phyloP scores from a whole-genome alignment of 2,888 invertebrate species.

The Lasioglossum lativentre region DNA sequence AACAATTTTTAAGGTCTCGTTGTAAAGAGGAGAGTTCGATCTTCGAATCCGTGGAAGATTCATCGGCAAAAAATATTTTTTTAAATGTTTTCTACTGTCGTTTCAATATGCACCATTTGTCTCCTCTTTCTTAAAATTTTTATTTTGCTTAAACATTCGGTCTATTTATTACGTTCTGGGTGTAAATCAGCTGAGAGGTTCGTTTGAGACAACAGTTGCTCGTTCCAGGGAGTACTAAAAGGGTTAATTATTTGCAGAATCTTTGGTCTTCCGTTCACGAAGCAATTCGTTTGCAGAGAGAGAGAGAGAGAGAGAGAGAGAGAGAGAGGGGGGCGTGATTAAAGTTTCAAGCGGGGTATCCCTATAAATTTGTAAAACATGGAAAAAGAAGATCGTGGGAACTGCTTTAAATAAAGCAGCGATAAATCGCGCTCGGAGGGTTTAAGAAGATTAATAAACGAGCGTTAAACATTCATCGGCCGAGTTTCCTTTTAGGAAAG shows the following conservation, averaged over 20 bases:
- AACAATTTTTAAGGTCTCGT: not conserved
- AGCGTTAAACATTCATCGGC: slow-evolving; percentile 17
- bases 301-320: too few relatives aligned
- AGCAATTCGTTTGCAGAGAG: not conserved
- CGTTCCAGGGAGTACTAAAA: not conserved
- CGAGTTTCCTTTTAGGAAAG: slow-evolving; percentile 3
- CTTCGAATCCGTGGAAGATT: not conserved
- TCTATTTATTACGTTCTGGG: too few relatives aligned
- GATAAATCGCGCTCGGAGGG: slow-evolving; percentile 6
- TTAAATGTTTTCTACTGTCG: too few relatives aligned
- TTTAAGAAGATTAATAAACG: slow-evolving; percentile 19
- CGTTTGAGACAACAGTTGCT: not conserved
- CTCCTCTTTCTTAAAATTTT: too few relatives aligned
- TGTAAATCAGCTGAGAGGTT: too few relatives aligned
- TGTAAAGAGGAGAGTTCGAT: not conserved
- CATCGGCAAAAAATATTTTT: too few relatives aligned
- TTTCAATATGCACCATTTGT: too few relatives aligned
- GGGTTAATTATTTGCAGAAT: not conserved
- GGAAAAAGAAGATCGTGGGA: not conserved
- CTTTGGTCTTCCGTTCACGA: not conserved
- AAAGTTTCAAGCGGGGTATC: slow-evolving; percentile 5
- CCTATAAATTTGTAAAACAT: slow-evolving; percentile 9
- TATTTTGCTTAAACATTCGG: too few relatives aligned
- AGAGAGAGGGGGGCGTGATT: too few relatives aligned
- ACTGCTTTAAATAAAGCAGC: slow-evolving; percentile 10